phyloP scores from a whole-genome alignment of 2,888 invertebrate genomes.

The Syrista parreyssii region DNA sequence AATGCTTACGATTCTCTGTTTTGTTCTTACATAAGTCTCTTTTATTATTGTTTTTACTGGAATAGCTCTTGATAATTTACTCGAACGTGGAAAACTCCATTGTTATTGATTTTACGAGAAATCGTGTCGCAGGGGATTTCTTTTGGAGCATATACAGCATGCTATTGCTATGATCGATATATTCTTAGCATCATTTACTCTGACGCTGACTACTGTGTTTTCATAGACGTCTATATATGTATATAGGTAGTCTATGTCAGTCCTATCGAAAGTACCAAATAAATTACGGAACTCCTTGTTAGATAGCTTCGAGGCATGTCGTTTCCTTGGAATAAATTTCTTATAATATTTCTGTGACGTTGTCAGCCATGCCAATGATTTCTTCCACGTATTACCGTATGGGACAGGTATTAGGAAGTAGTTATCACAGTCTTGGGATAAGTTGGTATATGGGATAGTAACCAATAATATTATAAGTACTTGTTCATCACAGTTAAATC shows the following conservation, averaged over 20 bases:
- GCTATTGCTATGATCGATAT: background rate
- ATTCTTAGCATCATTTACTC: background rate
- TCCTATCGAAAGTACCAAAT: background rate
- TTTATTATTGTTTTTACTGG: background rate
- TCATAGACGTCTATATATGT: background rate
- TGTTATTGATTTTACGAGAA: background rate
- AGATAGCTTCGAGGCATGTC: background rate
- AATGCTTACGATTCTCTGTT: background rate
- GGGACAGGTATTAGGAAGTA: background rate
- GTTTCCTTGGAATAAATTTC: constrained; percentile 2
- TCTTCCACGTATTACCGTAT: background rate
- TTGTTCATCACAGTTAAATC: background rate
- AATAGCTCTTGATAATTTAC: background rate
- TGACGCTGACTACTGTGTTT: background rate
- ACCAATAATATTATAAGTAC: background rate
- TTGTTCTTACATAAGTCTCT: background rate
- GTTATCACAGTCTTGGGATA: background rate
- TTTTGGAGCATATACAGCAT: too few species aligned
- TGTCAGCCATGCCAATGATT: background rate
- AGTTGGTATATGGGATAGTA: background rate
- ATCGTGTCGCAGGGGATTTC: background rate
- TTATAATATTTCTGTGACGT: constrained; percentile 1
- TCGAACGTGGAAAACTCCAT: background rate
- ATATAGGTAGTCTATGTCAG: background rate
- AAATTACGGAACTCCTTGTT: background rate